Evolutionary conservation across 2,888 invertebrate genomes (phyloP).

Genomic region (Zootermopsis nevadensis): DNA sequence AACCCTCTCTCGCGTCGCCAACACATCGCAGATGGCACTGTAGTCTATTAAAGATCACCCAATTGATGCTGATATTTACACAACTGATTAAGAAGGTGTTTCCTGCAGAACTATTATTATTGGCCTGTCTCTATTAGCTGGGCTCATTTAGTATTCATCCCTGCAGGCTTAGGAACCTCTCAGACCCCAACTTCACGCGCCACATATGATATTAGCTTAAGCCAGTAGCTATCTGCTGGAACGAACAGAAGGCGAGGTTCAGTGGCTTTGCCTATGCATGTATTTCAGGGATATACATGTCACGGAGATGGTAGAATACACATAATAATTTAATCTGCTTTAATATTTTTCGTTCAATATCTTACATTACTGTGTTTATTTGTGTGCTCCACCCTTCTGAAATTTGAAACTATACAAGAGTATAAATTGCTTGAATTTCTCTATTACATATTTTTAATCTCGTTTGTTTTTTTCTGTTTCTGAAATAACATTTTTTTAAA

Average conservation of each 20-base stretch:
- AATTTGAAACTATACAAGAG: too few species aligned
- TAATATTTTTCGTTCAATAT: too few species aligned
- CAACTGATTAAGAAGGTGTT: constrained; percentile 33
- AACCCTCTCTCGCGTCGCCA: neutral
- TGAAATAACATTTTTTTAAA: too few species aligned
- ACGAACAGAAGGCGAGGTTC: neutral
- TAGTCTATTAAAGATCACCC: neutral
- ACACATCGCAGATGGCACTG: neutral
- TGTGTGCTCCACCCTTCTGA: too few species aligned
- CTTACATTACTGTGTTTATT: too few species aligned
- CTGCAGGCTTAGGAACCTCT: neutral
- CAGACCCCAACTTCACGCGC: neutral
- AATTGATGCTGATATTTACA: constrained; percentile 2
- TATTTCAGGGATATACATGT: constrained; percentile 10
- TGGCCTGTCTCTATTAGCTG: constrained; percentile 29
- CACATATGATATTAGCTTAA: constrained; percentile 45
- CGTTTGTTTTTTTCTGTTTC: too few species aligned
- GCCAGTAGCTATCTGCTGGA: constrained; percentile 26
- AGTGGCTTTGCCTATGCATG: neutral
- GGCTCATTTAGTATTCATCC: constrained; percentile 34
- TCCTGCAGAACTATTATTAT: constrained; percentile 34
- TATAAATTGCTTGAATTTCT: too few species aligned
- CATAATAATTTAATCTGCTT: too few species aligned
- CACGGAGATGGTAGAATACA: too few species aligned
- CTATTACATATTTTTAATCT: too few species aligned